Percentiles rank a stretch among this genome's conserved stretches.
These are phyloP conservation scores for Microctonus hyperodae DNA, from an alignment of 2,888 invertebrate genomes.

Conservation along the genomic window DNA sequence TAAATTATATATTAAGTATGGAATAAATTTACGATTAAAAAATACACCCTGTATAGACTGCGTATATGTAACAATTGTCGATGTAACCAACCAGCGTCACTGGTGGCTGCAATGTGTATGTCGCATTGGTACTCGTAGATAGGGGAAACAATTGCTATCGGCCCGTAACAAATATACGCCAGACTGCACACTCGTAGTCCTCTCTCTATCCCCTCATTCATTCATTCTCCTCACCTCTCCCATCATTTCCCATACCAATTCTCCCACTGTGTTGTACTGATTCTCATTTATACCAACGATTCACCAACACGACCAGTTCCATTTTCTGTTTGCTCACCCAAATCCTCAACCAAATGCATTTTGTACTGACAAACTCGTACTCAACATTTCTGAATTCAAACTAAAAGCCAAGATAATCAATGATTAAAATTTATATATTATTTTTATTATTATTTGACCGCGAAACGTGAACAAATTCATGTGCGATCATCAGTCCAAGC, in stretches of 20 bases:
- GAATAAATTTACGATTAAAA: too few species aligned
- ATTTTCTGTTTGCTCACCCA: constrained; percentile 12
- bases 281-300: not conserved
- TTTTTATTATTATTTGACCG: not conserved
- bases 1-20: too few species aligned
- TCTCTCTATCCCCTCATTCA: too few species aligned
- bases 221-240: too few species aligned
- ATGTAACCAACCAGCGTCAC: constrained; percentile 46
- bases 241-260: not conserved
- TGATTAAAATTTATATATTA: not conserved
- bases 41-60: too few species aligned
- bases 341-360: constrained; percentile 1
- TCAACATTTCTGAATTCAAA: constrained; percentile 3
- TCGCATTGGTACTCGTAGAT: constrained; percentile 59
- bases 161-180: constrained; percentile 57
- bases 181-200: constrained; percentile 42
- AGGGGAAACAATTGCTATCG: constrained; percentile 60
- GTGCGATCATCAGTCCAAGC: constrained; percentile 1
- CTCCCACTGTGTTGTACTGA: not conserved
- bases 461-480: not conserved
- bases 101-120: constrained; percentile 46
- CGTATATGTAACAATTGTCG: constrained; percentile 31
- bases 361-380: too few species aligned
- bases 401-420: not conserved
- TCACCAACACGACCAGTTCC: not conserved